Conservation (phyloP, 2,113 vertebrate species). For the Gymnorhina tibicen region DNA sequence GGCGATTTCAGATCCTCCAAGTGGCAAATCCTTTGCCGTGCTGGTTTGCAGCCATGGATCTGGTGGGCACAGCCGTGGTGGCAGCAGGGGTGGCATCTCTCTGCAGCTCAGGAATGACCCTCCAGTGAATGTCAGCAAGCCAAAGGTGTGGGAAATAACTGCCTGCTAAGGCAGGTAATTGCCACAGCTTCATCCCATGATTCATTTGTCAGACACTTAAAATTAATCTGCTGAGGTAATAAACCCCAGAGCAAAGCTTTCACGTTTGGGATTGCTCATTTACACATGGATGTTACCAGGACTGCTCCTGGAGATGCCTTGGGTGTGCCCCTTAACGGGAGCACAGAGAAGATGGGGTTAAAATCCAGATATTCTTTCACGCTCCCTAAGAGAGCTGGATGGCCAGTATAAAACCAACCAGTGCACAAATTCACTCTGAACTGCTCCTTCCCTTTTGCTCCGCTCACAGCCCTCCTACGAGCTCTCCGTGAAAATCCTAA, state of each 20-base stretch:
- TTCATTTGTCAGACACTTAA: not conserved
- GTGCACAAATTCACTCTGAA: not conserved
- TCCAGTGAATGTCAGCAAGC: not conserved
- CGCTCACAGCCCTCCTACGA: not conserved
- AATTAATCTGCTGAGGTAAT: not conserved
- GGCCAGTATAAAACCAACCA: not conserved
- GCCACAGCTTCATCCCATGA: not conserved
- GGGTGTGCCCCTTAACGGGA: not conserved
- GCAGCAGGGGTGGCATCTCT: not conserved
- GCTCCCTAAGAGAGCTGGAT: not conserved
- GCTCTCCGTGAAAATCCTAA: not conserved
- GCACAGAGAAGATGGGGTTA: not conserved
- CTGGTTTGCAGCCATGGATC: not conserved
- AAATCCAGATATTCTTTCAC: not conserved
- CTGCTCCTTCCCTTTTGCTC: not conserved
- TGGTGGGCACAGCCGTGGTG: not conserved
- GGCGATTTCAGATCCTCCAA: not conserved
- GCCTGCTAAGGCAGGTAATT: not conserved
- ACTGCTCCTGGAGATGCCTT: not conserved
- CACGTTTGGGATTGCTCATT: not conserved
- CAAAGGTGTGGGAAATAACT: not conserved
- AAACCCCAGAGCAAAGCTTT: not conserved
- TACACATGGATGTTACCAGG: not conserved
- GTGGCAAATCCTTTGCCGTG: not conserved
- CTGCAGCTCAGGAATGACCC: not conserved